Evolutionary conservation across 2,113 vertebrate genomes (phyloP).

Genomic region (Noctilio leporinus): DNA sequence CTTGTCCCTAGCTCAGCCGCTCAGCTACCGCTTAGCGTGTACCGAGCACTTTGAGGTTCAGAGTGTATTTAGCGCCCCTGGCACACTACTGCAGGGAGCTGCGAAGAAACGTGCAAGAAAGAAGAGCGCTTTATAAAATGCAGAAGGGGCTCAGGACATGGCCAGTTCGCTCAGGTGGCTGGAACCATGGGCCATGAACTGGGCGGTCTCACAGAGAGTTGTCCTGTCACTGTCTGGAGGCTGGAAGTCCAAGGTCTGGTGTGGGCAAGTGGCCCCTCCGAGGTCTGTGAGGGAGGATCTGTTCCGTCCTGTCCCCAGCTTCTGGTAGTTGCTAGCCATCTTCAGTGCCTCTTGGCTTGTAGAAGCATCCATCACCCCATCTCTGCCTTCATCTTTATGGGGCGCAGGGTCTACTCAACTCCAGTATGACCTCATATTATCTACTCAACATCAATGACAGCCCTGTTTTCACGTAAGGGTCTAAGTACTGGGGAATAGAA

Average conservation of each 20-base stretch:
- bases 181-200: rapidly evolving
- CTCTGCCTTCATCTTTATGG: not conserved
- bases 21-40: rapidly evolving
- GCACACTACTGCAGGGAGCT: too few relatives aligned
- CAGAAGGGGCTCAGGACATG: not conserved
- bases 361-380: not conserved
- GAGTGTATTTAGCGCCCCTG: not conserved
- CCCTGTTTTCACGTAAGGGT: not conserved
- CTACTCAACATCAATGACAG: not conserved
- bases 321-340: not conserved
- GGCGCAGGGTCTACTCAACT: not conserved
- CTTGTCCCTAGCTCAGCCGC: not conserved
- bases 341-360: rapidly evolving
- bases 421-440: not conserved
- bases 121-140: not conserved
- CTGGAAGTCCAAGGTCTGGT: not conserved
- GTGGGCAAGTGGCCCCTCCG: rapidly evolving
- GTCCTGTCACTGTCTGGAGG: not conserved
- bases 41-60: not conserved
- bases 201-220: not conserved
- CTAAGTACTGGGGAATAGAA: not conserved
- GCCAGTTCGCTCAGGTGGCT: rapidly evolving
- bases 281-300: not conserved
- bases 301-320: not conserved
- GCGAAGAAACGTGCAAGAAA: not conserved